These are phyloP conservation scores for Cisticola juncidis DNA, from an alignment of 2,113 vertebrate species.

Conservation along the genomic window DNA sequence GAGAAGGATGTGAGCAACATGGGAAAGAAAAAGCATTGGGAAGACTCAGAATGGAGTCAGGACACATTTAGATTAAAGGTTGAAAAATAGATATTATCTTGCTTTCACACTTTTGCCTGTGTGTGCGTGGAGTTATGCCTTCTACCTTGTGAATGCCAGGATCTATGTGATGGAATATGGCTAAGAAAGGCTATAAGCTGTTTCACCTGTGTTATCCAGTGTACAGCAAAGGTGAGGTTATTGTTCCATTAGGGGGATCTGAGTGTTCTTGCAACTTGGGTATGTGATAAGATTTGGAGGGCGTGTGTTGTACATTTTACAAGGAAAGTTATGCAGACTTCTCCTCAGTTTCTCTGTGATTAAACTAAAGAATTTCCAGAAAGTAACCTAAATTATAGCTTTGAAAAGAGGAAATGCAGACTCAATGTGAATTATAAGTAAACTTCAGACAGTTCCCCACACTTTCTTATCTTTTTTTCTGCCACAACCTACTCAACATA, in stretches of 20 bases:
- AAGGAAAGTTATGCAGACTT: neutral
- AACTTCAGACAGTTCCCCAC: neutral
- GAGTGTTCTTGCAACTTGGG: neutral
- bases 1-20: neutral
- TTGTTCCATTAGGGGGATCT: neutral
- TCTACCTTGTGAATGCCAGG: neutral
- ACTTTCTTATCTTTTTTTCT: neutral
- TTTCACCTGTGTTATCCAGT: neutral
- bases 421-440: neutral
- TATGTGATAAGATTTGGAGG: neutral
- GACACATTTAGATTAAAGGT: neutral
- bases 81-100: neutral
- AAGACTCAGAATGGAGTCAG: neutral
- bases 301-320: neutral
- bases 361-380: neutral
- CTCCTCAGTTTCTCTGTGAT: neutral
- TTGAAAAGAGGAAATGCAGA: neutral
- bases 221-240: neutral
- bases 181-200: neutral
- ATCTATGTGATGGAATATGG: neutral
- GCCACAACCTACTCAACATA: neutral
- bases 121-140: neutral
- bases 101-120: rapidly evolving
- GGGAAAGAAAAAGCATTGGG: neutral
- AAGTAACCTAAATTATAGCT: neutral